Conservation (phyloP, 2,797 vertebrate species). For the Potorous gilbertii region DNA sequence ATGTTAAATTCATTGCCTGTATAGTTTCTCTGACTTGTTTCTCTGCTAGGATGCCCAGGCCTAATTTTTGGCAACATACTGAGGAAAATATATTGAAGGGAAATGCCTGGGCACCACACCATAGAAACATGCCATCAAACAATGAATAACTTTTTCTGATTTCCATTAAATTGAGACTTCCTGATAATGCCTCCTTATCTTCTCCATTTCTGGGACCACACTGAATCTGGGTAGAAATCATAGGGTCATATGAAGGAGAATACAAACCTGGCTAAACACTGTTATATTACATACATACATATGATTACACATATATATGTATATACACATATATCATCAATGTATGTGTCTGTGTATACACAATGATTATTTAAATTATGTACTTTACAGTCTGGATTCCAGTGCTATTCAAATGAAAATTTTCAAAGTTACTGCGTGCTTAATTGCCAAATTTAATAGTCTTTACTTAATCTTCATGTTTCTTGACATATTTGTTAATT, state of each 20-base stretch:
- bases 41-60: background rate
- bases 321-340: background rate
- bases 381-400: background rate
- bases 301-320: too few species aligned
- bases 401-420: background rate
- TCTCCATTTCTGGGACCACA: background rate
- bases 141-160: background rate
- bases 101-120: background rate
- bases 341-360: too few species aligned
- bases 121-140: background rate
- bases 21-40: background rate
- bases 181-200: background rate
- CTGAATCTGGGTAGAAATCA: background rate
- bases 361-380: background rate
- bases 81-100: background rate
- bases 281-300: background rate
- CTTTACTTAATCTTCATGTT: background rate
- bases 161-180: background rate
- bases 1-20: background rate
- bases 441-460: background rate
- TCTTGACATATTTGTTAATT: background rate
- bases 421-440: background rate
- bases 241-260: background rate
- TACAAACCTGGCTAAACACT: background rate
- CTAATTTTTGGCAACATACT: background rate